Conservation (phyloP, 1,140 invertebrate genomes). For the Aricia agestis region DNA sequence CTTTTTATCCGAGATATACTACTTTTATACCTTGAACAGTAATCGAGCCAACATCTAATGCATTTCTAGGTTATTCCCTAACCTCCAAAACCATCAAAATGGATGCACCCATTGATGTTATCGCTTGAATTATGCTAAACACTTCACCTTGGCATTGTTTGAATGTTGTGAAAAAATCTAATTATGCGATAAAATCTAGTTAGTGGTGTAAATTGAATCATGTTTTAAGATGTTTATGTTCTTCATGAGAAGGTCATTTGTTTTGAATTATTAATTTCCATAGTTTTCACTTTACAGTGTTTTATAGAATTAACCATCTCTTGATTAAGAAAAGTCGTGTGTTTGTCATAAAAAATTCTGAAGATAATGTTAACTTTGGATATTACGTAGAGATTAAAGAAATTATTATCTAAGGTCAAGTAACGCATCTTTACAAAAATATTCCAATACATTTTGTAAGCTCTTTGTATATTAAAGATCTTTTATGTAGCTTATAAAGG, state of each 20-base stretch:
- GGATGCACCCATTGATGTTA: not conserved
- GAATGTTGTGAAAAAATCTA: not conserved
- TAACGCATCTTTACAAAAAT: not conserved
- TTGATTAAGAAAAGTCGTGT: too few relatives aligned
- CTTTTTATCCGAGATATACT: too few relatives aligned
- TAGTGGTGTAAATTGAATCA: not conserved
- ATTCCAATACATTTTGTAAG: not conserved
- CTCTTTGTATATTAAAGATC: not conserved
- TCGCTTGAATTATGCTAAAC: not conserved
- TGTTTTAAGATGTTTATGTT: not conserved
- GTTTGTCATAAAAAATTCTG: too few relatives aligned
- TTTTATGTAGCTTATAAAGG: not conserved
- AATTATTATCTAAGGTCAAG: not conserved
- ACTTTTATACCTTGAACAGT: too few relatives aligned
- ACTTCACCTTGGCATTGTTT: not conserved
- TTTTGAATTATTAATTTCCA: not conserved
- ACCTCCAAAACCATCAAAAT: not conserved
- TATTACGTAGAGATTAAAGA: not conserved
- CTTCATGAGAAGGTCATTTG: not conserved
- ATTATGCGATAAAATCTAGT: not conserved
- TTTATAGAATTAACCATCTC: too few relatives aligned
- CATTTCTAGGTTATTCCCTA: not conserved
- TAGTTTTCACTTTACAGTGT: not conserved
- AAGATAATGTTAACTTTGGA: too few relatives aligned
- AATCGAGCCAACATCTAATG: too few relatives aligned